These are phyloP conservation scores for Phyto melanocephala DNA, from an alignment of 2,888 invertebrate species.

Conservation along the genomic window DNA sequence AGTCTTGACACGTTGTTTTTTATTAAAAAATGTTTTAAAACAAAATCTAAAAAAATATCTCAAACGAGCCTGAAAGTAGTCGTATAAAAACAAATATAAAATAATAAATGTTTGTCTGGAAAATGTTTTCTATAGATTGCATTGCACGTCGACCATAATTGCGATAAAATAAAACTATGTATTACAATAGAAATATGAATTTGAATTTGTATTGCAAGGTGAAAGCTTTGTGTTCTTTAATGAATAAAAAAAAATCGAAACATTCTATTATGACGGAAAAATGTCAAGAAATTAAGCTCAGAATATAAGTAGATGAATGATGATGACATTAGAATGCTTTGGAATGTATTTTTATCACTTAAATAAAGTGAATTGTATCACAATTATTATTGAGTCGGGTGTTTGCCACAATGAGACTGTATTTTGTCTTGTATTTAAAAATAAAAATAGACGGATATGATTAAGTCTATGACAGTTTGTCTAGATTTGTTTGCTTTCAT, in stretches of 20 bases:
- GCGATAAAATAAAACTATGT: constrained; percentile 29
- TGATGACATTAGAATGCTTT: neutral
- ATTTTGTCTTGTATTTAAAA: neutral
- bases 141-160: constrained; percentile 10
- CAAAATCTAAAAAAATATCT: too few species aligned
- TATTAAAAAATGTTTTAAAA: too few species aligned
- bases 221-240: constrained; percentile 12
- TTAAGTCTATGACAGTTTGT: constrained; percentile 12
- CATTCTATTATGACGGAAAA: neutral
- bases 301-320: neutral
- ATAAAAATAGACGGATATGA: constrained; percentile 40
- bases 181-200: neutral
- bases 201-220: constrained; percentile 6
- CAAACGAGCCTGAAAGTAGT: too few species aligned
- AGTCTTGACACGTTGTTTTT: too few species aligned
- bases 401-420: constrained; percentile 6
- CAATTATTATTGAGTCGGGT: constrained; percentile 23
- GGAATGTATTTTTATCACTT: constrained; percentile 18
- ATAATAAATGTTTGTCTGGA: neutral
- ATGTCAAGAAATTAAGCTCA: constrained; percentile 12
- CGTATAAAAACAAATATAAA: too few species aligned
- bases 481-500: neutral
- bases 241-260: neutral
- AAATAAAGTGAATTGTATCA: constrained; percentile 49
- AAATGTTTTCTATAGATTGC: neutral